Evolutionary conservation across 35 echinoderm and acorn worm species (phyloP), one percentile per base, ranked within the genome.

Genomic region (Diadema setosum): DNA sequence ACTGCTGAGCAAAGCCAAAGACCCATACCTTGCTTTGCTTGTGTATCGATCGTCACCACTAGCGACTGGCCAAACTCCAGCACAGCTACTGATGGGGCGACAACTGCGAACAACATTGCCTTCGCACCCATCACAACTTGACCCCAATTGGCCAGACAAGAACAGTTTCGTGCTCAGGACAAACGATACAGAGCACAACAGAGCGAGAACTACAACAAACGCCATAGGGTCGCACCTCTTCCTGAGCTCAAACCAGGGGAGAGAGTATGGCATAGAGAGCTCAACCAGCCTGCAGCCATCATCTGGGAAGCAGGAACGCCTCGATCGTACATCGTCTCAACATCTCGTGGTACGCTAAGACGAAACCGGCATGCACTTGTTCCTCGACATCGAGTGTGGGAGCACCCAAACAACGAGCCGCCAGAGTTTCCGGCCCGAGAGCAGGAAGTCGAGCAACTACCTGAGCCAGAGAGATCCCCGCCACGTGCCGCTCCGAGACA

Each of bases 11-110:
- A 94, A 84, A 65, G 6, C 60, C 5, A 4, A 65, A 65, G 60
- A 65, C 35, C 60, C 83, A 9, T 80, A 85, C 35, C 32, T 75
- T 2, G 81, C 81, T 18, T 41, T 92, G 2, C 83, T 92, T 0
- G 46, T 75, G 12, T 92, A 92, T 44, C 9, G 83, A 16, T 59
- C 90, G 5, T 24, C 83, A 5, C 70, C 90, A 3, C 89, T 91
- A 3, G 57, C 65, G 24, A 73, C 70, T 41, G 80, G 81, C 3
- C 32, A 29, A 24, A 48, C 58, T 3, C 91, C 84, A 67, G 80
- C 81, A 3, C 26, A 93, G 48, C 45, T 93, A 39, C 46, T 93
- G 40, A 93, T 93, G 84, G 85, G 91, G 23, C 45, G 84, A 70
- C 33, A 70, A n/a, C 65, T 85, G 18, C 39, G 82, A 2, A 91